Percentiles rank a stretch among this genome's conserved stretches.
Conservation (phyloP, 2,797 vertebrate genomes). For the Pantherophis vulpinus region DNA sequence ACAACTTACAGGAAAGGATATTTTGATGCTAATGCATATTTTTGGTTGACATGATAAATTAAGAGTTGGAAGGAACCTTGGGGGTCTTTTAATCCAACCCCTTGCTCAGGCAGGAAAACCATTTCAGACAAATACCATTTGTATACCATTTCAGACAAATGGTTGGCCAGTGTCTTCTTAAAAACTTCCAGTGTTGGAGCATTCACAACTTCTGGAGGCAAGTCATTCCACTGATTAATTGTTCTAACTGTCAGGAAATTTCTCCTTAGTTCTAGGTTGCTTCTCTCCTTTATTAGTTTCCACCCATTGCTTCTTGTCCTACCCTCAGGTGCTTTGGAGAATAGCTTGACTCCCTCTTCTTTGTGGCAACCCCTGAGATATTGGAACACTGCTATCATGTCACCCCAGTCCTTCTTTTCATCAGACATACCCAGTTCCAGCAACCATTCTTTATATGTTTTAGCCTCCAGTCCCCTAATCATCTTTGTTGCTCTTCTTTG, state of each 20-base stretch:
- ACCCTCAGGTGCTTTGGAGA: not conserved
- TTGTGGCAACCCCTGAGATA: not conserved
- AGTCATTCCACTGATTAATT: not conserved
- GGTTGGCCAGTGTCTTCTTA: not conserved
- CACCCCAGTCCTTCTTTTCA: not conserved
- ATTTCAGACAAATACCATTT: too few species aligned
- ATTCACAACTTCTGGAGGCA: not conserved
- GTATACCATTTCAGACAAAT: not conserved
- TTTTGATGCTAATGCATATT: not conserved
- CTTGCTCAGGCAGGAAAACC: not conserved
- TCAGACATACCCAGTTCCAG: not conserved
- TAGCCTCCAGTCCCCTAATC: not conserved
- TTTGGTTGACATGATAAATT: not conserved
- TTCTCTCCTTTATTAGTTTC: not conserved
- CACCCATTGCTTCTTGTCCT: not conserved
- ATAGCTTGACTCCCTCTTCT: not conserved
- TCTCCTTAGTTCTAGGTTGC: not conserved
- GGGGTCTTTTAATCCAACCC: not conserved
- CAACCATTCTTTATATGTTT: not conserved
- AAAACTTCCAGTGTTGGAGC: not conserved
- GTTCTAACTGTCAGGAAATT: not conserved
- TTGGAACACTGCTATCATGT: not conserved
- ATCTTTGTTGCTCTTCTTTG: not conserved
- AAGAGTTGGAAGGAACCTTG: not conserved
- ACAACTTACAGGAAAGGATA: not conserved